Percentiles rank a stretch among this genome's conserved stretches.
Evolutionary conservation across 1,140 invertebrate genomes (phyloP).

Genomic region (Ips nitidus): DNA sequence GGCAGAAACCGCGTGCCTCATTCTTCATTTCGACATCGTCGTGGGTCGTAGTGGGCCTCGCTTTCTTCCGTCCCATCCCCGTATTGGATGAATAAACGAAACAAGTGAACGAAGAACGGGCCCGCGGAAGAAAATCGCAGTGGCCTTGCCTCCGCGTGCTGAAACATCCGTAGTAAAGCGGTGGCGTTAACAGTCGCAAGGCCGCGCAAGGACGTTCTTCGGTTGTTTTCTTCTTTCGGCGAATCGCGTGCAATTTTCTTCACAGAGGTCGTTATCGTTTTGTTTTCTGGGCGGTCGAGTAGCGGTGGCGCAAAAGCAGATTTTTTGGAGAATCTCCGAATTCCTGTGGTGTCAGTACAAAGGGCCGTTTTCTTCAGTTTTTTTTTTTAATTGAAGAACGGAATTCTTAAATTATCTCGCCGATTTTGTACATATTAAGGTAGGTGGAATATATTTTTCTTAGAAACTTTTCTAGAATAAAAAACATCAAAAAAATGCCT

Average conservation of each 20-base stretch:
- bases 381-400: no score
- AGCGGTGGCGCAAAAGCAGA: no score
- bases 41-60: background rate
- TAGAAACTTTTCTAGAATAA: no score
- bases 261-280: background rate
- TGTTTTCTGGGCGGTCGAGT: no score
- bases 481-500: no score
- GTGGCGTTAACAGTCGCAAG: conserved; percentile 22
- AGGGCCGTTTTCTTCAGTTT: no score
- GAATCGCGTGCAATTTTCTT: background rate
- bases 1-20: no score
- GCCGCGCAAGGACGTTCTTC: conserved; percentile 29
- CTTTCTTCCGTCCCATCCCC: conserved; percentile 16
- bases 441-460: no score
- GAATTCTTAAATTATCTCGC: no score
- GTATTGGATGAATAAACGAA: conserved; percentile 14
- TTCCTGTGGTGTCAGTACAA: background rate
- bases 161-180: conserved; percentile 24
- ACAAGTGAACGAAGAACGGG: conserved; percentile 23
- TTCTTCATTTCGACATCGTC: conserved; percentile 1
- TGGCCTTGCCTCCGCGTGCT: conserved; percentile 11
- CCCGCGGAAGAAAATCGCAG: conserved; percentile 16
- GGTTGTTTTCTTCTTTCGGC: conserved; percentile 14
- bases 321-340: background rate
- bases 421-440: no score